Evolutionary conservation across 1,140 invertebrate species (phyloP).

Genomic region (Ceratina japonica): DNA sequence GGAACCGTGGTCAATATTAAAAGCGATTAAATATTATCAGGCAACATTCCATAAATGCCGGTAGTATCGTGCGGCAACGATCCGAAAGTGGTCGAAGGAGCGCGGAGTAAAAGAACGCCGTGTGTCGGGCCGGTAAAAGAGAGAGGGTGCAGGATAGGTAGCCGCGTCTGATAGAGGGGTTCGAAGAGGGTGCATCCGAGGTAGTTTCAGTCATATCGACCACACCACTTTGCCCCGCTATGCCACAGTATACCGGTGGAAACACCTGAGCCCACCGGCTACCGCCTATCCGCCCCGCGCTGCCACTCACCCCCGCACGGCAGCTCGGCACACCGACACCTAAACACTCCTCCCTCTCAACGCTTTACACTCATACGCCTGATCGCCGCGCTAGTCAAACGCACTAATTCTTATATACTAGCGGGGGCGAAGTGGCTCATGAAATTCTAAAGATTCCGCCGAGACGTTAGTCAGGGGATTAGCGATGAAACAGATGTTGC

Average conservation of each 20-base stretch:
- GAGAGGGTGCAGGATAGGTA: conserved; percentile 14
- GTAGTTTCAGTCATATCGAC: conserved; percentile 73
- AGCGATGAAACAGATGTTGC: not conserved
- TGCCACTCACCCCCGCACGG: not conserved
- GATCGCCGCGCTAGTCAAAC: conserved; percentile 17
- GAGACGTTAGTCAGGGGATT: conserved; percentile 15
- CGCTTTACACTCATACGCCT: not conserved
- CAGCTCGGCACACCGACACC: not conserved
- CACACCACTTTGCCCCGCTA: conserved; percentile 70
- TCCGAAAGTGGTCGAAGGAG: conserved; percentile 21
- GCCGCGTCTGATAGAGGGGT: conserved; percentile 50
- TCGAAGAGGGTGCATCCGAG: conserved; percentile 52
- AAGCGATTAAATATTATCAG: conserved; percentile 73
- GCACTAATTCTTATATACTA: conserved; percentile 36
- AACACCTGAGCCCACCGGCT: conserved; percentile 69
- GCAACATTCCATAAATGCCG: conserved; percentile 69
- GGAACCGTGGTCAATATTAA: conserved; percentile 62
- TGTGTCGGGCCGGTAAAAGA: conserved; percentile 27
- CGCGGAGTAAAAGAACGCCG: conserved; percentile 14
- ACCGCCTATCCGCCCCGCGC: conserved; percentile 27
- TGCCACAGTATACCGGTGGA: conserved; percentile 53
- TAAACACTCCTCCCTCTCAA: conserved; percentile 19
- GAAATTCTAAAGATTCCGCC: conserved; percentile 39
- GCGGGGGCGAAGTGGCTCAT: conserved; percentile 6
- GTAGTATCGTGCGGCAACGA: conserved; percentile 55